phyloP scores from a whole-genome alignment of 2,797 vertebrate genomes.

The Sylvilagus floridanus region DNA sequence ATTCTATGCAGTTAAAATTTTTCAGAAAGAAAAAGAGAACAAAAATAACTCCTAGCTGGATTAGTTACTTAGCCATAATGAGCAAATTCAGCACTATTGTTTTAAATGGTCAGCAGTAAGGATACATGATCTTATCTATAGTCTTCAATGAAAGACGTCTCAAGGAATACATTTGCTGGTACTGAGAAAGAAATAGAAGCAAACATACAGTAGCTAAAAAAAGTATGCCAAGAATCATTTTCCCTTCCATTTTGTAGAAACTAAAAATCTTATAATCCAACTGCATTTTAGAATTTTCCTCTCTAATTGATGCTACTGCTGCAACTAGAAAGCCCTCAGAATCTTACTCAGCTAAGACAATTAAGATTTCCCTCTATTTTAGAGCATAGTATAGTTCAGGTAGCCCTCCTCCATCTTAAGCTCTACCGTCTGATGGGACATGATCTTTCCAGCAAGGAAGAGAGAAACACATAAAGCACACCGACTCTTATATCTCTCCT shows the following conservation, averaged over 20 bases:
- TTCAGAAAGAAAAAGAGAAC: neutral
- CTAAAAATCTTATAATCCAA: slow-evolving; percentile 6
- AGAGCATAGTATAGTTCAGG: neutral
- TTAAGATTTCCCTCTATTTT: neutral
- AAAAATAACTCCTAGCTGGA: neutral
- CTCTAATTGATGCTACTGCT: neutral
- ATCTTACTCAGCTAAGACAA: neutral
- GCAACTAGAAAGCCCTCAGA: neutral
- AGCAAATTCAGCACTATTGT: neutral
- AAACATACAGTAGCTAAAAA: neutral
- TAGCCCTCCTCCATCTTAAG: neutral
- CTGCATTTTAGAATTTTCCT: slow-evolving; percentile 33
- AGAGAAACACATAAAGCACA: neutral
- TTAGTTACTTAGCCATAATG: neutral
- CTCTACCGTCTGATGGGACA: neutral
- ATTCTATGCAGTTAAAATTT: neutral
- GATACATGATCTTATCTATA: neutral
- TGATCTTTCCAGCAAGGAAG: neutral
- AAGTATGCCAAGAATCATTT: neutral
- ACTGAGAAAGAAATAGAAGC: neutral
- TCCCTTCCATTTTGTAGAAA: neutral
- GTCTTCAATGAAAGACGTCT: neutral
- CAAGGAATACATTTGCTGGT: neutral
- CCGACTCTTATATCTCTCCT: neutral
- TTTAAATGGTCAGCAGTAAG: neutral